Base-by-base conservation (phyloP, 2,797 vertebrate genomes). In the Agapornis canus region DNA sequence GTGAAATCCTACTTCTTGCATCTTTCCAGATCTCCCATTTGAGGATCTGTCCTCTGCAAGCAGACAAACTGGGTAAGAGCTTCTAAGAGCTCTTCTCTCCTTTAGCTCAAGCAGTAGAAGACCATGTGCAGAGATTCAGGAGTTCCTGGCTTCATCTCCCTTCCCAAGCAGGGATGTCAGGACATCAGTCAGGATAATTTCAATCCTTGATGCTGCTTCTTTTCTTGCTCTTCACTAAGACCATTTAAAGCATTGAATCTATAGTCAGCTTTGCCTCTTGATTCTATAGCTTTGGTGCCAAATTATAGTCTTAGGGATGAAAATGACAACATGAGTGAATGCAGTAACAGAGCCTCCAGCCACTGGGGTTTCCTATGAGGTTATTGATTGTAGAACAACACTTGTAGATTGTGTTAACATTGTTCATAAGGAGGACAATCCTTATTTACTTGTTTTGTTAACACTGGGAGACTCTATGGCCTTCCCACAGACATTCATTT, bases 391-490 rank as follows among this genome's bases (percentile, higher is more conserved):
- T 47, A 83, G 79, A 83, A 78, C 81, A 91, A 60, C 63, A 49
- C 48, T 45, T 79, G 82, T 37, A 42, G 26, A 23, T 26, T 66
- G 42, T 83, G 87, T 90, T 96, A 92, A 92, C 91, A 90, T 78
- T 10, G 0, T 11, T 72, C 69, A 10, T 20, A 49, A 87, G 89
- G 60, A 92, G 87, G 91, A 94, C 92, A 92, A 75, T 23, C 91
- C 76, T 47, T 86, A 82, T 92, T 95, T 92, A 86, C 82, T 68
- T 83, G 65, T 92, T 94, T 89, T 89, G 79, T 92, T 94, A 94
- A 92, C 95, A n/a, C 20, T 29, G 94, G 96, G 82, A 60, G 76
- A 59, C 92, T 91, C 95, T 69, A 49, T 82, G 39, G 79, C 79
- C 89, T 90, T 83, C 76, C 87, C 91, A 90, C 87, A 77, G 48